Base-by-base conservation (phyloP, 35 echinoderm and acorn worm species). In the Apostichopus parvimensis region DNA sequence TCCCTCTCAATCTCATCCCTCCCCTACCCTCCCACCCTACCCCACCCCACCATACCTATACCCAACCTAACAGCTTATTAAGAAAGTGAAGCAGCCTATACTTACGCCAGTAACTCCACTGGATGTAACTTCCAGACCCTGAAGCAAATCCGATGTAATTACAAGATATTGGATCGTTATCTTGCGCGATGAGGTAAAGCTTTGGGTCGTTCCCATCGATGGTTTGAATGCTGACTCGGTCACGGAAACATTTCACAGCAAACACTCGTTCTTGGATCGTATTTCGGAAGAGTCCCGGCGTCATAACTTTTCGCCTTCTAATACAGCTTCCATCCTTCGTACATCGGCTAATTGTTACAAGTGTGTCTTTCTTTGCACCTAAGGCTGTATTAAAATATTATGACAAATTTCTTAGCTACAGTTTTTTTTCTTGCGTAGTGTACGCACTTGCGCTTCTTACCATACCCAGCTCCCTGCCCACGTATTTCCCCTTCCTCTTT, bases 111-210 rank as follows among this genome's bases (percentile, higher is more conserved):
- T 84, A 84, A 22, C 1, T 21, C 81, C 81, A 84, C 8, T 20
- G 14, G 23, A 84, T 84, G 81, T 22, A 56, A n/a, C n/a, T 58
- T n/a, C n/a, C 55, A 2, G 81, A 84, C 7, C 81, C 81, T 9
- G 81, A 84, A 20, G 81, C 81, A 84, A 84, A 84, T 52, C 81
- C 54, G 9, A 84, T 58, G 54, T 58, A 60, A 9, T 84, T 84
- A 84, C 81, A 84, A 8, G 54, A 55, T 59, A 84, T 60, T 10
- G 81, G 81, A n/a, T 23, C 52, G 6, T 75, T 75, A 84, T 84
- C 54, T 6, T 52, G 9, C n/a, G 57, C 3, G 6, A 9, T 58
- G 7, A 84, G 55, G 81, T 84, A 9, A 5, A 84, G 54, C 10
- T 84, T 56, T 58, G 53, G 54, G 7, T 8, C 56, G 81, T 58